A percentile compares a stretch with the other conserved stretches of the same genome.
phyloP scores from a whole-genome alignment of 2,888 invertebrate species.

The Chymomyza caudatula region DNA sequence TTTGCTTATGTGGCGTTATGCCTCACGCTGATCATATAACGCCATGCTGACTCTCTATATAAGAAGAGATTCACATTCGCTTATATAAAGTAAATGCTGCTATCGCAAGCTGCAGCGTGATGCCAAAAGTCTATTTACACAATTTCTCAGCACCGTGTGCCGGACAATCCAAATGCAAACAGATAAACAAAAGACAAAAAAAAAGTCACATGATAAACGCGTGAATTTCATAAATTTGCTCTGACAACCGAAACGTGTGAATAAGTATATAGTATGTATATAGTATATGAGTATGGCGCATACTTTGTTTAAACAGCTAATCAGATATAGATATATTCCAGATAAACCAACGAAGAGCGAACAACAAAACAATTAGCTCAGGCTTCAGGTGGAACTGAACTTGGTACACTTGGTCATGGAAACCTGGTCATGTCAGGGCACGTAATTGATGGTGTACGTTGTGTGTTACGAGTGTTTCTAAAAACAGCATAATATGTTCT shows the following conservation, averaged over 20 bases:
- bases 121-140: slow-evolving; percentile 37
- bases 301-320: slow-evolving; percentile 50
- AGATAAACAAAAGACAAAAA: background rate
- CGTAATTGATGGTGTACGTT: slow-evolving; percentile 24
- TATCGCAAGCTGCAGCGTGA: background rate
- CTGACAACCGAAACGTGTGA: slow-evolving; percentile 62
- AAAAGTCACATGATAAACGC: slow-evolving; percentile 61
- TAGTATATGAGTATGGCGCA: slow-evolving; percentile 31
- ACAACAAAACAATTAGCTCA: slow-evolving; percentile 16
- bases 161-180: background rate
- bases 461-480: slow-evolving; percentile 8
- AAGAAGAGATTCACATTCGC: background rate
- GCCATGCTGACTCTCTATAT: background rate
- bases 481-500: slow-evolving; percentile 18
- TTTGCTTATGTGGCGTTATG: background rate
- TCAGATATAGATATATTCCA: slow-evolving; percentile 51
- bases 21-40: background rate
- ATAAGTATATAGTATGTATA: slow-evolving; percentile 14
- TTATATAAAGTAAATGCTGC: background rate
- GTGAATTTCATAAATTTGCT: slow-evolving; percentile 48
- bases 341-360: slow-evolving; percentile 39
- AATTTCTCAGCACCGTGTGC: slow-evolving; percentile 25
- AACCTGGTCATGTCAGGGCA: background rate
- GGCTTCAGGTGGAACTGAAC: background rate
- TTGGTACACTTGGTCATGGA: background rate